phyloP scores from a whole-genome alignment of 1,140 invertebrate genomes.

The Psix sp. region DNA sequence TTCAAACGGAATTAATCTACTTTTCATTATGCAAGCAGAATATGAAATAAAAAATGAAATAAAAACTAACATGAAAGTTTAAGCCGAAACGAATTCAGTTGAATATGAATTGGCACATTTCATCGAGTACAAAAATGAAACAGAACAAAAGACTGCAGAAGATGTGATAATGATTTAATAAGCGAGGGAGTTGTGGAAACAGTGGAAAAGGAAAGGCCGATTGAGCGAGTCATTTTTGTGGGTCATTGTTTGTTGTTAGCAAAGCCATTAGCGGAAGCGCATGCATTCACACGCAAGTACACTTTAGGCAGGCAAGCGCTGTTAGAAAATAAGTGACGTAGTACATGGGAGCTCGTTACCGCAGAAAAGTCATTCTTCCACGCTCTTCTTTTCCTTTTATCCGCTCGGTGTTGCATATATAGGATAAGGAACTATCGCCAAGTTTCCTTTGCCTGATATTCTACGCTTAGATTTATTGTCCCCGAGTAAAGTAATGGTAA shows the following conservation, averaged over 20 bases:
- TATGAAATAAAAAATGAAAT: no score
- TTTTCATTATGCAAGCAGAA: no score
- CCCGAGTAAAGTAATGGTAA: conserved; percentile 67
- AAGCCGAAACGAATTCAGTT: background rate
- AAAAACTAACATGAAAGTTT: no score
- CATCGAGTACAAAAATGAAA: conserved; percentile 2
- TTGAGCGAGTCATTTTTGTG: conserved; percentile 43
- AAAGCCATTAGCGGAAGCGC: conserved; percentile 58
- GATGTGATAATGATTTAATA: conserved; percentile 27
- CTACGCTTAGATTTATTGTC: conserved; percentile 68
- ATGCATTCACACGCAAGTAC: conserved; percentile 57
- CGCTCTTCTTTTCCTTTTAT: conserved; percentile 57
- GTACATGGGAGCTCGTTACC: conserved; percentile 75
- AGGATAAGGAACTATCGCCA: conserved; percentile 66
- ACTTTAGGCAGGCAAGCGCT: conserved; percentile 64
- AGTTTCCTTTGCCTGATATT: conserved; percentile 63
- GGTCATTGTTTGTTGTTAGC: conserved; percentile 55
- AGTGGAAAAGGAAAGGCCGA: conserved; percentile 31
- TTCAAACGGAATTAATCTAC: background rate
- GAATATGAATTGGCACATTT: background rate
- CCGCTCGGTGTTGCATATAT: conserved; percentile 43
- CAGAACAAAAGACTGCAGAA: background rate
- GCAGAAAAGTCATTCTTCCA: conserved; percentile 62
- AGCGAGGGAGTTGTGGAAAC: conserved; percentile 16
- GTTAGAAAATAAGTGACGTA: conserved; percentile 71